Percentiles rank a stretch among this genome's conserved stretches.
phyloP scores from a whole-genome alignment of 2,113 vertebrate genomes.

The Aramus guarauna region DNA sequence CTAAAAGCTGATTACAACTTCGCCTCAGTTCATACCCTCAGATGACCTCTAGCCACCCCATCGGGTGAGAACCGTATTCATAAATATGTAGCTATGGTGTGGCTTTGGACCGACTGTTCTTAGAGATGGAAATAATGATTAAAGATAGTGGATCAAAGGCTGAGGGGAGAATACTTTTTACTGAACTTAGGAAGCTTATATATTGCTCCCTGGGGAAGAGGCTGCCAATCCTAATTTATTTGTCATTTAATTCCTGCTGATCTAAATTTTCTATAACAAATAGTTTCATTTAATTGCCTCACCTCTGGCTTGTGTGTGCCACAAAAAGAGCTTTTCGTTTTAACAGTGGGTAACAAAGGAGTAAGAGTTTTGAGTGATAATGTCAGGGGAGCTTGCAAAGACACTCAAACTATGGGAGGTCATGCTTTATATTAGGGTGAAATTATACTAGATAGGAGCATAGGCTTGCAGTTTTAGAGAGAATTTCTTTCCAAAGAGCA shows the following conservation, averaged over 20 bases:
- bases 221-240: constrained; percentile 63
- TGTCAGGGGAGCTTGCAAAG: constrained; percentile 35
- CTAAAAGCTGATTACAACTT: background rate
- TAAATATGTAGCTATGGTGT: background rate
- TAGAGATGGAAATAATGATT: constrained; percentile 24
- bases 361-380: constrained; percentile 37
- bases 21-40: background rate
- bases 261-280: constrained; percentile 71
- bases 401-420: background rate
- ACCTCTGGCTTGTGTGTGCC: constrained; percentile 59
- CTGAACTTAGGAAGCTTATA: constrained; percentile 54
- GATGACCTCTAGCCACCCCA: background rate
- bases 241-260: constrained; percentile 64
- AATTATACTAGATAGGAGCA: background rate
- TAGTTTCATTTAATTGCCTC: constrained; percentile 64
- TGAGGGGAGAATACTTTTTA: constrained; percentile 20
- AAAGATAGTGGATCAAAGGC: constrained; percentile 42
- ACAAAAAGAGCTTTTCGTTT: constrained; percentile 56
- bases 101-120: background rate
- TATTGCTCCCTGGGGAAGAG: constrained; percentile 21
- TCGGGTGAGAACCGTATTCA: background rate
- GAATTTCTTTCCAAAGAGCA: background rate
- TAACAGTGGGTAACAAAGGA: constrained; percentile 44
- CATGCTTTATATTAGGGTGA: background rate
- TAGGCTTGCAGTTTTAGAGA: background rate